These are phyloP conservation scores for Chorisops tibialis DNA, from an alignment of 2,888 invertebrate genomes.

Conservation along the genomic window DNA sequence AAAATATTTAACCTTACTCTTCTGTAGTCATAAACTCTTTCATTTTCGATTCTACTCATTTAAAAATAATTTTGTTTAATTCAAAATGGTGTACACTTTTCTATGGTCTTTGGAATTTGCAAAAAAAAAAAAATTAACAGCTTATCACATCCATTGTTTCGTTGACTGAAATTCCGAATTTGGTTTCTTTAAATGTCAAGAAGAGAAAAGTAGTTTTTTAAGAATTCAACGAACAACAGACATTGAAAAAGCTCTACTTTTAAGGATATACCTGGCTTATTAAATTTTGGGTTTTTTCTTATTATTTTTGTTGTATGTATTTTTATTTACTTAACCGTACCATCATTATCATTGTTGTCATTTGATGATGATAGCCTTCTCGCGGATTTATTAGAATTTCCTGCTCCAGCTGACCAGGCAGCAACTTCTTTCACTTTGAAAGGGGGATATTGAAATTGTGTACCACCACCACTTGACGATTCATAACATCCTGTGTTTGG, in stretches of 20 bases:
- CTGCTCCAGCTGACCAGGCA: conserved; percentile 79
- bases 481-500: conserved; percentile 62
- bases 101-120: background rate
- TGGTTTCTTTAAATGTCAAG: background rate
- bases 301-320: background rate
- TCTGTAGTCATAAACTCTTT: too few species aligned
- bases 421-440: conserved; percentile 78
- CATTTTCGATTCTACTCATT: conserved; percentile 10
- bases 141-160: too few species aligned
- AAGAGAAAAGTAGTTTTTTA: background rate
- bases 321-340: conserved; percentile 14
- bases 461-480: conserved; percentile 56
- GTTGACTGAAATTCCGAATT: too few species aligned
- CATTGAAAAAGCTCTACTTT: too few species aligned
- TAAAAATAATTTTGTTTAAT: too few species aligned
- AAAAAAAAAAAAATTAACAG: background rate
- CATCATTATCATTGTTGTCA: conserved; percentile 31
- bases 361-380: conserved; percentile 29
- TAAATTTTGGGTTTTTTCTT: background rate
- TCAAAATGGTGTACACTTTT: background rate
- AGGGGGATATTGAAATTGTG: conserved; percentile 85
- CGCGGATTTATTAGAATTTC: conserved; percentile 41
- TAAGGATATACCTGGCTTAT: too few species aligned
- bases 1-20: too few species aligned
- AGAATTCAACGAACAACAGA: background rate